Evolutionary conservation across 2,797 vertebrate species (phyloP).

Genomic region (Chelonia mydas): DNA sequence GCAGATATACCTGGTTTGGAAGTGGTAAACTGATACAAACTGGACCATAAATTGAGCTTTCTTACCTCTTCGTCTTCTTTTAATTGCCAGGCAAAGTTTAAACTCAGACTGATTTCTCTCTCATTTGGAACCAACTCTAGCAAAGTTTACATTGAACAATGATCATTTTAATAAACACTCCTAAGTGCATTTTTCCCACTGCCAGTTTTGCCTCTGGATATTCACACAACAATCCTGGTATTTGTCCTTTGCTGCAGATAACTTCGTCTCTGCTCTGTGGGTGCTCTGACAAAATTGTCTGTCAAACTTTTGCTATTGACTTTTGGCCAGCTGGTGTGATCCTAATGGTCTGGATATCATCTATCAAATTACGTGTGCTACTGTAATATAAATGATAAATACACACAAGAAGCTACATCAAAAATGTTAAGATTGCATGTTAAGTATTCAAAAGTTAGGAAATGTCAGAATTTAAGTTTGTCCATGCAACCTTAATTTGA

Average conservation of each 20-base stretch:
- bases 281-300: rapidly evolving
- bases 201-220: not conserved
- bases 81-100: not conserved
- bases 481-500: not conserved
- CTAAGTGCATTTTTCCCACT: not conserved
- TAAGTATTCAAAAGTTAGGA: not conserved
- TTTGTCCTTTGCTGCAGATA: not conserved
- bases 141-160: not conserved
- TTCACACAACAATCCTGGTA: not conserved
- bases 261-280: not conserved
- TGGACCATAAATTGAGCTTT: not conserved
- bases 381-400: not conserved
- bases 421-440: not conserved
- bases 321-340: not conserved
- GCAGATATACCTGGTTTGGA: not conserved
- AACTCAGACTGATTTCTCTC: not conserved
- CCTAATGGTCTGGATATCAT: no score
- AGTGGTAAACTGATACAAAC: not conserved
- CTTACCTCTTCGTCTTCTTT: not conserved
- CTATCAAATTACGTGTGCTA: not conserved
- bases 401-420: not conserved
- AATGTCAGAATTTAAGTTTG: not conserved
- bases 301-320: not conserved
- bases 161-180: not conserved
- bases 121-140: not conserved